Percentiles rank a stretch among this genome's conserved stretches.
Evolutionary conservation across 1,140 invertebrate genomes (phyloP).

Genomic region (Drosophila sulfurigaster): DNA sequence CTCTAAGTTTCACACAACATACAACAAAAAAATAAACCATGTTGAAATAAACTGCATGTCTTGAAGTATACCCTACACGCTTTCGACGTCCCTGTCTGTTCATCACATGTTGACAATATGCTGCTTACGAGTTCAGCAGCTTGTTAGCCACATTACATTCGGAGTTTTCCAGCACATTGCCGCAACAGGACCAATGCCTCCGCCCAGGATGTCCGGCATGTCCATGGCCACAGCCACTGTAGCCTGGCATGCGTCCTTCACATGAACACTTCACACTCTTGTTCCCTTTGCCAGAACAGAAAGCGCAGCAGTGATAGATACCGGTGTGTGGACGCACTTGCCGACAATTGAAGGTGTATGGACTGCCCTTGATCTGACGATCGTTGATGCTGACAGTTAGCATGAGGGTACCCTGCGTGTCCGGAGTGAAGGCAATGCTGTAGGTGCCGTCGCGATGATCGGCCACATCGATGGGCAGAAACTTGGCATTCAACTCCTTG

Average conservation of each 20-base stretch:
- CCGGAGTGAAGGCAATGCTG: slow-evolving; percentile 86
- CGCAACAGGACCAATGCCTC: slow-evolving; percentile 93
- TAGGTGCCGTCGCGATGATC: slow-evolving; percentile 88
- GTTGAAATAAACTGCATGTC: slow-evolving; percentile 6
- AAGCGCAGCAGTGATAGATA: slow-evolving; percentile 92
- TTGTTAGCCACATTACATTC: slow-evolving; percentile 85
- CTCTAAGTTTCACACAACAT: background rate
- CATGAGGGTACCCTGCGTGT: slow-evolving; percentile 87
- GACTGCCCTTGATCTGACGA: slow-evolving; percentile 88
- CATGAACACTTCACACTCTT: slow-evolving; percentile 90
- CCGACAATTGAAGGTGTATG: slow-evolving; percentile 87
- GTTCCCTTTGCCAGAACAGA: slow-evolving; percentile 91
- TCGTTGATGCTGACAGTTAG: slow-evolving; percentile 87
- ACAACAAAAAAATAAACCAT: background rate
- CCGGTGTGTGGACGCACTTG: slow-evolving; percentile 88
- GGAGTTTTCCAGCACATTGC: slow-evolving; percentile 87
- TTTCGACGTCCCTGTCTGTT: background rate
- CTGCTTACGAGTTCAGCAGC: slow-evolving; percentile 58
- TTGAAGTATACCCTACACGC: background rate
- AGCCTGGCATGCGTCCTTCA: slow-evolving; percentile 89
- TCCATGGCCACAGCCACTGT: slow-evolving; percentile 92
- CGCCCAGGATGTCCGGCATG: slow-evolving; percentile 91
- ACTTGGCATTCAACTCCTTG: slow-evolving; percentile 79
- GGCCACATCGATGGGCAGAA: slow-evolving; percentile 85
- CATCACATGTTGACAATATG: slow-evolving; percentile 8